These are phyloP conservation scores for Clupea harengus DNA, from an alignment of 2,113 vertebrate genomes.

Conservation along the genomic window DNA sequence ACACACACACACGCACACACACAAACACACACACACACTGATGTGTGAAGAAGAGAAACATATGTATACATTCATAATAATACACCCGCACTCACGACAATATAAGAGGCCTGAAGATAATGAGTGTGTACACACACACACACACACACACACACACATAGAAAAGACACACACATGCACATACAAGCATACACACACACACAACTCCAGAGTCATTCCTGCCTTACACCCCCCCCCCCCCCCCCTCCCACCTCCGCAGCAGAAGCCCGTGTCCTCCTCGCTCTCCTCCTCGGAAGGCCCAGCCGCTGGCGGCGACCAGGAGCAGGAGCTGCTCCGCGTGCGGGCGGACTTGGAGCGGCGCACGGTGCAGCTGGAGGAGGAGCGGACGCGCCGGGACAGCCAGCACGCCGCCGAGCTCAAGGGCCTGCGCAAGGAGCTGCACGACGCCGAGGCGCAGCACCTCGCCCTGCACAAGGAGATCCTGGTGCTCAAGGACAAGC, in stretches of 20 bases:
- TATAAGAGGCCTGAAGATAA: no score
- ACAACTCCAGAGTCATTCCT: not conserved
- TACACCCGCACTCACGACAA: not conserved
- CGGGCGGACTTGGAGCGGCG: slow-evolving; percentile 93
- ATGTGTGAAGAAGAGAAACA: no score
- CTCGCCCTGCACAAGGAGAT: slow-evolving; percentile 94
- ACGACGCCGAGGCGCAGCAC: slow-evolving; percentile 92
- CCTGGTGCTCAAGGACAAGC: slow-evolving; percentile 93
- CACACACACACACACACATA: not conserved
- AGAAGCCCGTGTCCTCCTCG: not conserved
- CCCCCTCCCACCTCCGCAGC: not conserved
- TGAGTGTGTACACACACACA: not conserved
- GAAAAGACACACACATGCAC: not conserved
- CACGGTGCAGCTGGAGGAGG: slow-evolving; percentile 86
- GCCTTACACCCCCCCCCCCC: not conserved
- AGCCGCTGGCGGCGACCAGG: slow-evolving; percentile 79
- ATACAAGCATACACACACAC: not conserved
- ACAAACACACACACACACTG: not conserved
- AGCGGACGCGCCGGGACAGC: slow-evolving; percentile 82
- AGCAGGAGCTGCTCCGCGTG: slow-evolving; percentile 87
- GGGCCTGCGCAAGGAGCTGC: slow-evolving; percentile 87
- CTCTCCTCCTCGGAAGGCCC: not conserved
- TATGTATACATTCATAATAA: not conserved
- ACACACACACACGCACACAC: not conserved
- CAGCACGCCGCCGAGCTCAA: slow-evolving; percentile 87